A percentile compares a stretch with the other conserved stretches of the same genome.
phyloP scores from a whole-genome alignment of 1,140 invertebrate genomes.

The Leucophenga varia region DNA sequence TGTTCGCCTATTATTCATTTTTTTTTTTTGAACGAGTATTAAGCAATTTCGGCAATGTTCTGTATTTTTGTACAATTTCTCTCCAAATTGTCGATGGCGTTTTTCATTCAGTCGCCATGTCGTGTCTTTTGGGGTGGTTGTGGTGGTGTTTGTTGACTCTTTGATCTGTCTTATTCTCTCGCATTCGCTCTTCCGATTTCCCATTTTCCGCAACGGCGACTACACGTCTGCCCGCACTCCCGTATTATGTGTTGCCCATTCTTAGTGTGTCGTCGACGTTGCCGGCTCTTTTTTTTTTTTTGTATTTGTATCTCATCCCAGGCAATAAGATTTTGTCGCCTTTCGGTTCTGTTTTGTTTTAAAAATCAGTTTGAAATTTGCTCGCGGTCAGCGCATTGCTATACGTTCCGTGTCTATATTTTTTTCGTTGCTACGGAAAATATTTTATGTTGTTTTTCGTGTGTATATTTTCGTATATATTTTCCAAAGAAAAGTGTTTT shows the following conservation, averaged over 20 bases:
- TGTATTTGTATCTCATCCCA: conserved; percentile 6
- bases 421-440: conserved; percentile 6
- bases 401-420: conserved; percentile 15
- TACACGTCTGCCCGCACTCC: conserved; percentile 32
- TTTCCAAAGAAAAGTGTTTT: conserved; percentile 9
- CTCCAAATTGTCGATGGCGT: no score
- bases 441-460: neutral
- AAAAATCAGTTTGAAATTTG: conserved; percentile 47
- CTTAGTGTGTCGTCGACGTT: conserved; percentile 6
- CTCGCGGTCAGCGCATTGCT: conserved; percentile 45
- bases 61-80: no score
- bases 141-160: conserved; percentile 30
- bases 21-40: no score
- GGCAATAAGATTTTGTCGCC: conserved; percentile 5
- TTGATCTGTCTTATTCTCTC: conserved; percentile 14
- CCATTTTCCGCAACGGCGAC: no score
- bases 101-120: no score
- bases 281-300: conserved; percentile 6
- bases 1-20: no score
- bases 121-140: conserved; percentile 10
- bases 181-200: neutral
- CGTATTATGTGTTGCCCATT: conserved; percentile 16
- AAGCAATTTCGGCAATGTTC: no score
- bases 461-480: conserved; percentile 9
- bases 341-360: neutral